Evolutionary conservation across 2,797 vertebrate species (phyloP), one percentile per base, ranked within the genome.

Genomic region (Chelmon rostratus): DNA sequence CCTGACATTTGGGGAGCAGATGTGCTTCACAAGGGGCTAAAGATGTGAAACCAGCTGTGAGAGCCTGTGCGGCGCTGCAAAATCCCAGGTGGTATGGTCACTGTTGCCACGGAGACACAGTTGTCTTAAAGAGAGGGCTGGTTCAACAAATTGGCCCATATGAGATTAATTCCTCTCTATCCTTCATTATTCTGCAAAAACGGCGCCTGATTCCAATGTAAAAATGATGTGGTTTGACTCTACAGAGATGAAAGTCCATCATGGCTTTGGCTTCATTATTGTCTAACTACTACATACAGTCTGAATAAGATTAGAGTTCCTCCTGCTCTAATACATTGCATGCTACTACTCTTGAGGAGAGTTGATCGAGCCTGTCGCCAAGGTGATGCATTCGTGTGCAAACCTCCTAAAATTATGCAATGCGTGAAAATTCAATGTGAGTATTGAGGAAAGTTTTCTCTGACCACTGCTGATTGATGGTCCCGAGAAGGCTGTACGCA

Each of bases 1-100:
- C 90, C 90, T 92, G 88, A 88, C 93, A 91, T 90, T 88, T 90
- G 90, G 83, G 37, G 73, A 90, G 84, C 92, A 92, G 91, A 92
- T 93, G 84, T 88, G 84, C 71, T 87, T 62, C 85, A 89, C 84
- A 88, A 86, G 76, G 52, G 69, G 42, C 78, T 58, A 16, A 65
- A 80, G 75, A 79, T 67, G 83, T 70, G 63, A 23, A 88, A 86
- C 66, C 90, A 82, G 86, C 86, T 92, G 88, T 62, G 71, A 81
- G 81, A 86, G 86, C 73, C 78, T 59, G 69, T 70, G 84, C 44
- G 78, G 82, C 73, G 68, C 59, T 82, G 86, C 82, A 88, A 87
- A 88, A 90, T 86, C 83, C 83, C 85, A 92, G 91, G 85, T 91
- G 89, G 83, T 76, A 75, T 10, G 47, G 46, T 72, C 70, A 76